Evolutionary conservation across 2,888 invertebrate genomes (phyloP).

Genomic region (Diogma glabrata): DNA sequence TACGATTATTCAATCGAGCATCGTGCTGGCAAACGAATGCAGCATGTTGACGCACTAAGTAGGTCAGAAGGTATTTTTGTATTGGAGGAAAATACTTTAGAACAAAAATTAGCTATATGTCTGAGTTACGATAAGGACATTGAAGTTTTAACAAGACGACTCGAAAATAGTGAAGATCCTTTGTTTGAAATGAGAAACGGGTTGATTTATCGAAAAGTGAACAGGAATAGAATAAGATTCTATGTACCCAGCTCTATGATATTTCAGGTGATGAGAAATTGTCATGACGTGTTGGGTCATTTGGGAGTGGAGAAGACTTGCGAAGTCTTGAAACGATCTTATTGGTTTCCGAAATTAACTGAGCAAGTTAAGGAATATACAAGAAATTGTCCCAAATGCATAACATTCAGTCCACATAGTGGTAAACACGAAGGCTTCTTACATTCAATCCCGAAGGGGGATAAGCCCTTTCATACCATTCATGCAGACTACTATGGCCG

Average conservation of each 20-base stretch:
- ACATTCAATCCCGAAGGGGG: slow-evolving; percentile 8
- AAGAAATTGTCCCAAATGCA: slow-evolving; percentile 9
- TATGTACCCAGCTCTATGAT: slow-evolving; percentile 9
- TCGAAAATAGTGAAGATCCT: no score
- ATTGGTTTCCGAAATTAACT: no score
- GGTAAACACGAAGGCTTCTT: slow-evolving; percentile 9
- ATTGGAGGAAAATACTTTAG: no score
- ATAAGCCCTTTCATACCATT: slow-evolving; percentile 6
- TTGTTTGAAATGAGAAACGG: slow-evolving; percentile 4
- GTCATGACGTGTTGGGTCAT: slow-evolving; percentile 10
- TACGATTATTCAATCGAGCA: no score
- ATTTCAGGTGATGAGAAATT: not conserved
- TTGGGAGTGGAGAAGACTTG: slow-evolving; percentile 5
- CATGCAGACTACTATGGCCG: slow-evolving; percentile 10
- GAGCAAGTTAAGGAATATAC: slow-evolving; percentile 2
- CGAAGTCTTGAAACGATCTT: not conserved
- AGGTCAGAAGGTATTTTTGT: no score
- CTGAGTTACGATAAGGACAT: no score
- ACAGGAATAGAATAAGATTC: not conserved
- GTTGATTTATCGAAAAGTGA: slow-evolving; percentile 6
- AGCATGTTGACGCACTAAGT: no score
- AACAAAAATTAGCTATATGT: no score
- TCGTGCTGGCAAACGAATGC: no score
- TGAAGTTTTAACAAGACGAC: no score
- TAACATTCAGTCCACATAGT: not conserved